phyloP scores from a whole-genome alignment of 2,797 vertebrate genomes.

The Lithobates sylvaticus region DNA sequence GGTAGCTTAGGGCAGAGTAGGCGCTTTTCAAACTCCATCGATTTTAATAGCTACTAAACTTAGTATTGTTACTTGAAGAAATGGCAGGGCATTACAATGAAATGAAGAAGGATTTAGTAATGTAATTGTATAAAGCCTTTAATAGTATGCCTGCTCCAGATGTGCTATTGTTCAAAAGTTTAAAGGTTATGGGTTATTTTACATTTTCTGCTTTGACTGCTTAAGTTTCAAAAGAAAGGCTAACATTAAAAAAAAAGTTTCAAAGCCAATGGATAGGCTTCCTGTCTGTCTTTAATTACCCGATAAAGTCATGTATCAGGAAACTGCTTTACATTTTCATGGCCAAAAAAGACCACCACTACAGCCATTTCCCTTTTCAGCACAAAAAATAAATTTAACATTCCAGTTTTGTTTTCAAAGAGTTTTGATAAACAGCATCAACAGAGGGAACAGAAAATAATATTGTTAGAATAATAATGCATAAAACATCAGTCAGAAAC shows the following conservation, averaged over 20 bases:
- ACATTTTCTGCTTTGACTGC: constrained; percentile 57
- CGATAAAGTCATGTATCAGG: constrained; percentile 28
- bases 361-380: constrained; percentile 4
- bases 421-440: neutral
- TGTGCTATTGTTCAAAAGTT: constrained; percentile 54
- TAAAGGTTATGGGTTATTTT: constrained; percentile 55
- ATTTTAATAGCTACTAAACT: constrained; percentile 38
- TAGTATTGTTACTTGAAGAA: constrained; percentile 31
- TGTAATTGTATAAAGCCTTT: constrained; percentile 37
- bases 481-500: neutral
- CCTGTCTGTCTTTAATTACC: constrained; percentile 61
- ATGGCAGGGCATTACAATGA: constrained; percentile 30
- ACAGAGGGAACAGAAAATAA: neutral
- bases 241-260: constrained; percentile 49
- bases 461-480: neutral
- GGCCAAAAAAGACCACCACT: constrained; percentile 30
- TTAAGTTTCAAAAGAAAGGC: constrained; percentile 57
- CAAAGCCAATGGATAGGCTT: constrained; percentile 48
- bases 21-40: constrained; percentile 24
- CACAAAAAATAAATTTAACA: neutral
- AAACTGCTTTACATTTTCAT: constrained; percentile 38
- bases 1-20: constrained; percentile 13
- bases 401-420: neutral
- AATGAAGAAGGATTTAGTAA: constrained; percentile 46
- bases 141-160: constrained; percentile 54